Evolutionary conservation across 2,888 invertebrate genomes (phyloP).

Genomic region (Thera obeliscata): DNA sequence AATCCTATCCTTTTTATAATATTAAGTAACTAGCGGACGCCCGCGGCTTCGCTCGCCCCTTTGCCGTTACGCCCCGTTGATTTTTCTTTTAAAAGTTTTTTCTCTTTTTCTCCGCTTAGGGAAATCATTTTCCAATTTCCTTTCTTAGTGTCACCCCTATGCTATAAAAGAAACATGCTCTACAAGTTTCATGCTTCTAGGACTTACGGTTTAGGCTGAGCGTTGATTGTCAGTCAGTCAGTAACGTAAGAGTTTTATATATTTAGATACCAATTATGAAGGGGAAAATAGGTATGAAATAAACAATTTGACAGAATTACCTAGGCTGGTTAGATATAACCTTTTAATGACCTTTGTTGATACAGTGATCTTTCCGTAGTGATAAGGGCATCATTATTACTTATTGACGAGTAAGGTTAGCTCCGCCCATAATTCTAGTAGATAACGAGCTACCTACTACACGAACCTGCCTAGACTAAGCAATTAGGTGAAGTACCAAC

Average conservation of each 20-base stretch:
- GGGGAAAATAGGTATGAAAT: background rate
- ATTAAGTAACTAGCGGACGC: too few species aligned
- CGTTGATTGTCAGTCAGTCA: too few species aligned
- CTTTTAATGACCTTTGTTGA: slow-evolving; percentile 34
- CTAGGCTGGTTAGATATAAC: slow-evolving; percentile 22
- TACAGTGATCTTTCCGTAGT: slow-evolving; percentile 27
- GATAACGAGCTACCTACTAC: background rate
- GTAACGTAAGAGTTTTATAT: background rate
- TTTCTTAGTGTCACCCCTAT: too few species aligned
- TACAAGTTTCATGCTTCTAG: too few species aligned
- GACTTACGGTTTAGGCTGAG: too few species aligned
- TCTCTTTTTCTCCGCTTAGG: too few species aligned
- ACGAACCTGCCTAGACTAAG: slow-evolving; percentile 2
- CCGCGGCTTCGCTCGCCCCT: too few species aligned
- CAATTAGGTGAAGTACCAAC: background rate
- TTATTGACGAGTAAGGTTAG: slow-evolving; percentile 8
- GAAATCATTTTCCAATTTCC: too few species aligned
- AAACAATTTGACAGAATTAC: slow-evolving; percentile 24
- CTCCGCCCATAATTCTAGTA: background rate
- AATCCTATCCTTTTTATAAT: too few species aligned
- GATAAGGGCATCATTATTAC: slow-evolving; percentile 23
- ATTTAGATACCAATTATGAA: background rate
- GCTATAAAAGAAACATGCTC: too few species aligned
- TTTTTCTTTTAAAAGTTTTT: too few species aligned
- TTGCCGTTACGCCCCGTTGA: too few species aligned